A percentile compares a stretch with the other conserved stretches of the same genome.
Evolutionary conservation across 2,113 vertebrate genomes (phyloP).

Genomic region (Lathamus discolor): DNA sequence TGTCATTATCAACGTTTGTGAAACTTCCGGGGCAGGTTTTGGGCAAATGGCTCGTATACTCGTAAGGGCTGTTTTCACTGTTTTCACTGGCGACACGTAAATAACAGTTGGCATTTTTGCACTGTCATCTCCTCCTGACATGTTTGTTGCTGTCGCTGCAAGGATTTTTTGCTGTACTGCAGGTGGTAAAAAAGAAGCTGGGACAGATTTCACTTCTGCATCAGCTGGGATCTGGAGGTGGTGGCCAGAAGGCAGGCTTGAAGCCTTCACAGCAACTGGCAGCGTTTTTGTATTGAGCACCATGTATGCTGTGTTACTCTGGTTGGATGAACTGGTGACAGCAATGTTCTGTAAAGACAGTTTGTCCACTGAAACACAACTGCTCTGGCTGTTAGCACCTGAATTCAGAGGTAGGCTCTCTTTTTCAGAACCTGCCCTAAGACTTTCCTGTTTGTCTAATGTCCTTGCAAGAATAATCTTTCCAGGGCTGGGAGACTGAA

Average conservation of each 20-base stretch:
- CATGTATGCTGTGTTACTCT: conserved; percentile 44
- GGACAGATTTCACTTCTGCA: conserved; percentile 81
- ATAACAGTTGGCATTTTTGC: conserved; percentile 69
- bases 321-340: conserved; percentile 43
- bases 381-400: conserved; percentile 46
- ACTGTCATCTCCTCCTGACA: conserved; percentile 43
- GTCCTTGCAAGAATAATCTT: conserved; percentile 70
- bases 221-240: conserved; percentile 84
- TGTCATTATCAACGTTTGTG: conserved; percentile 44
- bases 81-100: conserved; percentile 82
- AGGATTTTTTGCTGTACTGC: conserved; percentile 81
- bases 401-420: conserved; percentile 32
- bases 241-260: conserved; percentile 77
- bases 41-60: conserved; percentile 30
- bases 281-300: conserved; percentile 56
- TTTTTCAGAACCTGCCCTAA: conserved; percentile 49
- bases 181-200: conserved; percentile 77
- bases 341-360: conserved; percentile 43
- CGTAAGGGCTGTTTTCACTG: conserved; percentile 65
- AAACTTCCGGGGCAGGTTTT: conserved; percentile 16
- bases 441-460: conserved; percentile 61
- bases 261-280: conserved; percentile 64
- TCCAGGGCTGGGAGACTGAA: conserved; percentile 68
- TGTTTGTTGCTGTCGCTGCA: conserved; percentile 45
- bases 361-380: conserved; percentile 49